Conservation (phyloP, 2,888 invertebrate species). For the Oscheius sp. region DNA sequence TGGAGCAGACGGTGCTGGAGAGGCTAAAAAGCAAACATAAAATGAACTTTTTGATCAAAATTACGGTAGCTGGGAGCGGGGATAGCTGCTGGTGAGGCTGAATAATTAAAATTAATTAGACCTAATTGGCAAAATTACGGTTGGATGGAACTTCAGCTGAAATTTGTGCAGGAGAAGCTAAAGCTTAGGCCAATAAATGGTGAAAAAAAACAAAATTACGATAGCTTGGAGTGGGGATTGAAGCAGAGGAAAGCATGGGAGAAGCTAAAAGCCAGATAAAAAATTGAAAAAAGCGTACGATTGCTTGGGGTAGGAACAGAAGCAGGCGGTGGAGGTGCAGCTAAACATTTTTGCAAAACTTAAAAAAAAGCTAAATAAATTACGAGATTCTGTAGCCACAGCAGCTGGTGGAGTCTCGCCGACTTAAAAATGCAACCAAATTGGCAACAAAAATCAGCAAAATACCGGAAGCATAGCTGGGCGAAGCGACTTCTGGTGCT, state of each 20-base stretch:
- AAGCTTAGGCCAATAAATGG: not conserved
- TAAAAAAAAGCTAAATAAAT: not conserved
- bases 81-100: not conserved
- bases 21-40: no score
- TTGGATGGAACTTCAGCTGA: slow-evolving; percentile 22
- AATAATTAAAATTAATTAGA: no score
- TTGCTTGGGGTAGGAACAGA: not conserved
- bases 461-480: not conserved
- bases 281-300: not conserved
- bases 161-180: slow-evolving; percentile 9
- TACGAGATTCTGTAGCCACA: not conserved
- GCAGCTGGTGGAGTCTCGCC: not conserved
- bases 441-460: no score
- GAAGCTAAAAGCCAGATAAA: not conserved
- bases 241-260: not conserved
- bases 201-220: not conserved
- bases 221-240: not conserved
- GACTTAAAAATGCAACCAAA: not conserved
- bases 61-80: not conserved
- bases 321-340: slow-evolving; percentile 14
- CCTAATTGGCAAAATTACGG: not conserved
- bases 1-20: no score
- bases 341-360: not conserved
- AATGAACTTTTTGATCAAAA: no score
- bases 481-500: not conserved